Percentiles rank a stretch among this genome's conserved stretches.
These are phyloP conservation scores for Prenolepis imparis DNA, from an alignment of 2,888 invertebrate genomes.

Conservation along the genomic window DNA sequence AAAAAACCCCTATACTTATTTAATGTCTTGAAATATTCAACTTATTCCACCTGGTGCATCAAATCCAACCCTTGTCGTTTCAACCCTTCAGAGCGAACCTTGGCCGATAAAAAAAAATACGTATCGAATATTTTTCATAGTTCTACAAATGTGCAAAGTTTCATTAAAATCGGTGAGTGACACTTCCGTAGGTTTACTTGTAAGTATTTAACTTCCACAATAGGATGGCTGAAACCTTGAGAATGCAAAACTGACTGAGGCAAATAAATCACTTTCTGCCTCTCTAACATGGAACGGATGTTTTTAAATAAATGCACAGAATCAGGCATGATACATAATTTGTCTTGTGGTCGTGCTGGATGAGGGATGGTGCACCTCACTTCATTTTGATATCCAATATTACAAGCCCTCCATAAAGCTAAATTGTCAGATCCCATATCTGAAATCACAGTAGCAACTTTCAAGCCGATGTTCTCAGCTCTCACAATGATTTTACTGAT, in stretches of 20 bases:
- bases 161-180: too few relatives aligned
- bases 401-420: not conserved
- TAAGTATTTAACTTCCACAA: not conserved
- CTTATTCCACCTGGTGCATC: too few relatives aligned
- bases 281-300: constrained; percentile 13
- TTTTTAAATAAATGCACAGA: constrained; percentile 5
- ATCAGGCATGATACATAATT: not conserved
- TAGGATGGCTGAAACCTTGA: not conserved
- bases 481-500: not conserved
- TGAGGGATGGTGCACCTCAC: not conserved
- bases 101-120: too few relatives aligned
- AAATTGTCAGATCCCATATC: not conserved
- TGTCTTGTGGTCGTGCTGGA: not conserved
- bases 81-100: too few relatives aligned
- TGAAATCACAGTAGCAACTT: not conserved
- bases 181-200: too few relatives aligned
- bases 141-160: too few relatives aligned
- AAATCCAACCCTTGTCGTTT: too few relatives aligned
- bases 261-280: not conserved
- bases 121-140: too few relatives aligned
- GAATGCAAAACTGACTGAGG: not conserved
- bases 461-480: constrained; percentile 6
- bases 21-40: too few relatives aligned
- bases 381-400: not conserved
- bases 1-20: too few relatives aligned